These are phyloP conservation scores for Nipponacmea schrenckii DNA, from an alignment of 2,888 invertebrate species.

Conservation along the genomic window DNA sequence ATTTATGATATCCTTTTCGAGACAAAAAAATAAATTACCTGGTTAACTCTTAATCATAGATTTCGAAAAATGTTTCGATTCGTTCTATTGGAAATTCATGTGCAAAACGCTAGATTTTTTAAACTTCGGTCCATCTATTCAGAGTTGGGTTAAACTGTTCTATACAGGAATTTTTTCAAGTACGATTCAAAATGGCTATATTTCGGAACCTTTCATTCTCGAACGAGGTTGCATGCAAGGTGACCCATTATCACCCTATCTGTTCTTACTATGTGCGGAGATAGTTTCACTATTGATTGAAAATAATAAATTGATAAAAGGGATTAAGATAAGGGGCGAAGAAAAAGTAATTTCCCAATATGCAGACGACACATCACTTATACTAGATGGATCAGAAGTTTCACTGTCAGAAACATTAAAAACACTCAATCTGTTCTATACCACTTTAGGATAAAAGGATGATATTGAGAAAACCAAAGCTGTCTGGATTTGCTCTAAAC, in stretches of 20 bases:
- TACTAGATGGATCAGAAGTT: constrained; percentile 21
- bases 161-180: too few species aligned
- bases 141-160: constrained; percentile 23
- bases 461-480: too few species aligned
- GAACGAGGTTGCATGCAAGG: constrained; percentile 24
- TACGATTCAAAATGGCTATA: too few species aligned
- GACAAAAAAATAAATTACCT: constrained; percentile 18
- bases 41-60: constrained; percentile 17
- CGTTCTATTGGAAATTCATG: constrained; percentile 21
- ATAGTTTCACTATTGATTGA: constrained; percentile 17
- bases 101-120: constrained; percentile 17
- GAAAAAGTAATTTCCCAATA: constrained; percentile 17
- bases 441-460: too few species aligned
- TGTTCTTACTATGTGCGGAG: constrained; percentile 20
- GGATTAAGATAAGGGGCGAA: constrained; percentile 10
- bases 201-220: constrained; percentile 17
- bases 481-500: too few species aligned
- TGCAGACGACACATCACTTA: constrained; percentile 21
- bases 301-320: constrained; percentile 18
- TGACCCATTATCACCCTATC: constrained; percentile 20
- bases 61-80: constrained; percentile 25
- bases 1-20: too few species aligned
- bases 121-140: constrained; percentile 15
- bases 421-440: too few species aligned
- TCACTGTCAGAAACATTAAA: too few species aligned